Percentiles rank a stretch among this genome's conserved stretches.
These are phyloP conservation scores for Zootoca vivipara DNA, from an alignment of 2,113 vertebrate species.

Conservation along the genomic window DNA sequence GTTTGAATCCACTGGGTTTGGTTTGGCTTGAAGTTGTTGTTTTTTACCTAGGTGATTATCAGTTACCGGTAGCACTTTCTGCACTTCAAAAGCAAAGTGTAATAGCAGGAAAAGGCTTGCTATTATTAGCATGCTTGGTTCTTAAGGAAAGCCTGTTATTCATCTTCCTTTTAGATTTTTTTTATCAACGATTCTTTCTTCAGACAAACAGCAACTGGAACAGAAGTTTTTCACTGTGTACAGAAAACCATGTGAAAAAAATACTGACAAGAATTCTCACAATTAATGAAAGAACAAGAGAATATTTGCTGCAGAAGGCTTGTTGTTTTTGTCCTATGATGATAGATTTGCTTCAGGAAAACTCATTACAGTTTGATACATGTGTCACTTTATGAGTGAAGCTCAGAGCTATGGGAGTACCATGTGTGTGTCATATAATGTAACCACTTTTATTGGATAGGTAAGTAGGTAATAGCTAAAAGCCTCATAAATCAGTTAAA, in stretches of 20 bases:
- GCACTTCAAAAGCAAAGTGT: conserved; percentile 15
- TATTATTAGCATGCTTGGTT: not conserved
- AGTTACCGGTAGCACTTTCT: conserved; percentile 19
- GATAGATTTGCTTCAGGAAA: conserved; percentile 82
- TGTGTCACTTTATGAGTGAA: conserved; percentile 80
- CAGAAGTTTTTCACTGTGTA: conserved; percentile 48
- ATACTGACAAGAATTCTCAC: conserved; percentile 59
- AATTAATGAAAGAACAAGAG: conserved; percentile 69
- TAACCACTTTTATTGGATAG: conserved; percentile 85
- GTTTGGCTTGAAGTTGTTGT: not conserved
- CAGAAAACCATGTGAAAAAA: conserved; percentile 33
- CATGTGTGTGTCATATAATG: conserved; percentile 81
- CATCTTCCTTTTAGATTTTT: not conserved
- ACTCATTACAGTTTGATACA: conserved; percentile 82
- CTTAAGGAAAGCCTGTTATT: not conserved
- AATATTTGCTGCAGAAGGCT: conserved; percentile 69
- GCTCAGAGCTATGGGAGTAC: conserved; percentile 77
- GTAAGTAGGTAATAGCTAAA: conserved; percentile 85
- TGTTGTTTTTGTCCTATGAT: conserved; percentile 79
- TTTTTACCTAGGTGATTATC: not conserved
- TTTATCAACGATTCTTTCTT: conserved; percentile 38
- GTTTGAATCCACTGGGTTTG: not conserved
- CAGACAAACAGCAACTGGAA: not conserved
- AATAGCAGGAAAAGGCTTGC: conserved; percentile 12
- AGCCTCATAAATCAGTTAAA: conserved; percentile 84